Conservation (phyloP, 2,797 vertebrate genomes). For the Chrosomus eos region DNA sequence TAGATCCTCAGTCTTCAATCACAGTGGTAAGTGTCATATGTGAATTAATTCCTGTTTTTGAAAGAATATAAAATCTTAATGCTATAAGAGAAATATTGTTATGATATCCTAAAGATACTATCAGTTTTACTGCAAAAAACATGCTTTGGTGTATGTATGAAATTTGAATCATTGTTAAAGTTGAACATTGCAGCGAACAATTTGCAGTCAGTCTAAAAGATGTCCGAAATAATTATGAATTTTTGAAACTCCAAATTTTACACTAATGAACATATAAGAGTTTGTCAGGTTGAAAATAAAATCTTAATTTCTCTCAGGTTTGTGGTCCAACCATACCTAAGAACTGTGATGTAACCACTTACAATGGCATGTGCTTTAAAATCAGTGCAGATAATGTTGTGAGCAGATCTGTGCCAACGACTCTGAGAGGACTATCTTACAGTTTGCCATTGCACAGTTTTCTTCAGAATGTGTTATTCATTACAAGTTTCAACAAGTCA, state of each 20-base stretch:
- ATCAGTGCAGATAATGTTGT: rapidly evolving
- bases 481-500: slow-evolving; percentile 56
- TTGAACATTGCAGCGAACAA: neutral
- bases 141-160: neutral
- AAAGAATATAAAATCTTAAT: neutral
- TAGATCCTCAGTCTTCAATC: slow-evolving; percentile 50
- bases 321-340: slow-evolving; percentile 78
- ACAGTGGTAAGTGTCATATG: slow-evolving; percentile 64
- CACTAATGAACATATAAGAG: neutral
- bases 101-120: neutral
- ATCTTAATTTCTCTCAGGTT: slow-evolving; percentile 58
- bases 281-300: neutral
- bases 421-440: slow-evolving; percentile 53
- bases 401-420: slow-evolving; percentile 25
- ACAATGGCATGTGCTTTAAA: slow-evolving; percentile 69
- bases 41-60: neutral
- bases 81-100: neutral
- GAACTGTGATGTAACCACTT: slow-evolving; percentile 72
- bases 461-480: rapidly evolving
- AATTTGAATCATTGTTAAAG: too few relatives aligned
- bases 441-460: slow-evolving; percentile 74
- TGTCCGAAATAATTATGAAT: neutral
- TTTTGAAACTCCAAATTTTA: neutral
- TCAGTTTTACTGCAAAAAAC: neutral
- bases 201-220: neutral